Conservation (phyloP, 1,140 invertebrate genomes). For the Zelostemma sp. region DNA sequence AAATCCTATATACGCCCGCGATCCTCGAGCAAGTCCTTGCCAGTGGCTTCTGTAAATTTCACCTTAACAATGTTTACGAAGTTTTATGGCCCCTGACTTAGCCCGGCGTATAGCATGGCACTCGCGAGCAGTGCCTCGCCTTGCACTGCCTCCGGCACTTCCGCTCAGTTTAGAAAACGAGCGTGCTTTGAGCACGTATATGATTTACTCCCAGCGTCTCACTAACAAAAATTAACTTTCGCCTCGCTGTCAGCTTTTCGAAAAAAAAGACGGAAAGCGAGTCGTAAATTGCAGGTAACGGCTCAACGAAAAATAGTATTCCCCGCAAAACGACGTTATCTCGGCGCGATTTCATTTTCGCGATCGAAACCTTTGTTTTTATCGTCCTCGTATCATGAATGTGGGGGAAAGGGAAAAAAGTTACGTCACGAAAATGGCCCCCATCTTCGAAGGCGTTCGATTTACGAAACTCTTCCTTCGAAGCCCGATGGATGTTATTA, state of each 20-base stretch:
- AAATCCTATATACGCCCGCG: background rate
- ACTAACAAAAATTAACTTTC: conserved; percentile 51
- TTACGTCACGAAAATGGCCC: background rate
- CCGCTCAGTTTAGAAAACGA: conserved; percentile 46
- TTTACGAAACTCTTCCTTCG: conserved; percentile 21
- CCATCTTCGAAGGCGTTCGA: conserved; percentile 22
- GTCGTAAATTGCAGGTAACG: background rate
- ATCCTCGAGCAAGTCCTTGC: background rate
- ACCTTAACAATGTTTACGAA: conserved; percentile 52
- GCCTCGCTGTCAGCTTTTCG: conserved; percentile 26
- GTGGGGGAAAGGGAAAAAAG: background rate
- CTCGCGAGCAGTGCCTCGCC: background rate
- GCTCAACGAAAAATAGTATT: background rate
- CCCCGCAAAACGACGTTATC: background rate
- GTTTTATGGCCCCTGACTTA: conserved; percentile 48
- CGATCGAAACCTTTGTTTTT: no score
- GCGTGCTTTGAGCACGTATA: conserved; percentile 43
- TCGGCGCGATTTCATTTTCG: background rate
- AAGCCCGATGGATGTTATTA: conserved; percentile 50
- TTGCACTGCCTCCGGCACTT: background rate
- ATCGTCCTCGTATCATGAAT: no score
- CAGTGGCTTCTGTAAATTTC: conserved; percentile 12
- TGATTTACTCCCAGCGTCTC: conserved; percentile 31
- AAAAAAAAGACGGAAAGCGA: background rate
- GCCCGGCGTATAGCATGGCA: conserved; percentile 1